Evolutionary conservation across 2,113 vertebrate genomes (phyloP).

Genomic region (Pampusana beccarii): DNA sequence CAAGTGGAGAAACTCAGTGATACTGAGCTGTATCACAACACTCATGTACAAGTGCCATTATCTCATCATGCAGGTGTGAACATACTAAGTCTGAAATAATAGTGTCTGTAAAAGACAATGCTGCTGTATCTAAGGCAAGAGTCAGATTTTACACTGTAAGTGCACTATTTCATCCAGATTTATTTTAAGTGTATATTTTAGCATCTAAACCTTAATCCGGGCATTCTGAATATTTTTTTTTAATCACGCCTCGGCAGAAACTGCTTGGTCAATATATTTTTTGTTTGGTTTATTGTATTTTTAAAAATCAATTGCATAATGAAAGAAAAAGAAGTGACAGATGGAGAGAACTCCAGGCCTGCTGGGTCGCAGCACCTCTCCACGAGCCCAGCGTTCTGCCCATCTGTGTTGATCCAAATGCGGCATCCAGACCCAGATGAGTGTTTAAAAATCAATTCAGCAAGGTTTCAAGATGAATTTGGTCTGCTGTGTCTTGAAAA

Average conservation of each 20-base stretch:
- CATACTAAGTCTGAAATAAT: background rate
- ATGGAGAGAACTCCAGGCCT: slow-evolving; percentile 31
- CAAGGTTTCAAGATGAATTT: background rate
- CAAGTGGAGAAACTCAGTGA: background rate
- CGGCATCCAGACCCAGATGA: background rate
- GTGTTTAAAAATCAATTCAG: background rate
- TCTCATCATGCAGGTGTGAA: background rate
- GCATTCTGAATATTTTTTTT: background rate
- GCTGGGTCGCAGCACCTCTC: slow-evolving; percentile 17
- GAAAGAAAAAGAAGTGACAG: background rate
- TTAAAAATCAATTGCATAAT: background rate
- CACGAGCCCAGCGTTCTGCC: background rate
- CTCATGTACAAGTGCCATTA: background rate
- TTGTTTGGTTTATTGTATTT: background rate
- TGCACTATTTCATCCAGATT: background rate
- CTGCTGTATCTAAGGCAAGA: background rate
- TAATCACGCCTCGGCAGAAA: background rate
- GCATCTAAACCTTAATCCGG: background rate
- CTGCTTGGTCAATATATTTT: background rate
- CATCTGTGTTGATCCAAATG: slow-evolving; percentile 18
- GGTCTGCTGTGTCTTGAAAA: background rate
- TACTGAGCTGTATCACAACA: background rate
- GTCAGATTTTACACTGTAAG: background rate
- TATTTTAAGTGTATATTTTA: background rate
- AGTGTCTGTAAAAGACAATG: background rate